These are phyloP conservation scores for Catocala sponsa DNA, from an alignment of 2,888 invertebrate species.

Conservation along the genomic window DNA sequence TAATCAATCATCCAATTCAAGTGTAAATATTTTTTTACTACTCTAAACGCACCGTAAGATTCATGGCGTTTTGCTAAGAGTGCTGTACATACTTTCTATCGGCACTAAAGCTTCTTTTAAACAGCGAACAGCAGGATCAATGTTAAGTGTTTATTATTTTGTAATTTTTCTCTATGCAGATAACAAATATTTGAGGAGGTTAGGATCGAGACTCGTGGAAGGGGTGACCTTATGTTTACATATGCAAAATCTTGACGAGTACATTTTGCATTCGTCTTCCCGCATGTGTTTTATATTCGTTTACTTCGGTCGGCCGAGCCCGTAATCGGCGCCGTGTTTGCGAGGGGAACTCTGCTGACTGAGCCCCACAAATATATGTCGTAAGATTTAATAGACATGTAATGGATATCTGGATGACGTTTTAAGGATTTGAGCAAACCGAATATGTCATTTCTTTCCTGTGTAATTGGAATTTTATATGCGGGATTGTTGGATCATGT, in stretches of 20 bases:
- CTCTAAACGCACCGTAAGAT: too few relatives aligned
- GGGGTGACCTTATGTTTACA: slow-evolving; percentile 81
- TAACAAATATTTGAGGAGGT: slow-evolving; percentile 53
- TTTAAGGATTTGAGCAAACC: slow-evolving; percentile 88
- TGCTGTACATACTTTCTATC: too few relatives aligned
- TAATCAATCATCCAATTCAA: too few relatives aligned
- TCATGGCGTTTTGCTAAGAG: too few relatives aligned
- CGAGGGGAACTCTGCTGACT: slow-evolving; percentile 85
- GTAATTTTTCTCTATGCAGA: slow-evolving; percentile 19
- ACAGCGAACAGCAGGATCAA: slow-evolving; percentile 4
- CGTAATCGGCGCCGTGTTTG: slow-evolving; percentile 86
- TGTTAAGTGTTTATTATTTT: slow-evolving; percentile 11
- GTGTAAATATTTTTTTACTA: too few relatives aligned
- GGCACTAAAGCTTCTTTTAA: background rate
- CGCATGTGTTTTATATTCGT: slow-evolving; percentile 88
- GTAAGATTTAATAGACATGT: slow-evolving; percentile 89
- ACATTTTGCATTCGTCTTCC: slow-evolving; percentile 86
- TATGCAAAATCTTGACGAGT: slow-evolving; percentile 87
- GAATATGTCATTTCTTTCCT: slow-evolving; percentile 86
- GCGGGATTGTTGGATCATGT: slow-evolving; percentile 83
- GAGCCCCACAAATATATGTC: slow-evolving; percentile 87
- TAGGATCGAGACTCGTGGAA: slow-evolving; percentile 51
- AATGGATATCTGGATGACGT: slow-evolving; percentile 88
- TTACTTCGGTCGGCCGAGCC: slow-evolving; percentile 85
- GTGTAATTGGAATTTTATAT: slow-evolving; percentile 86